phyloP scores from a whole-genome alignment of 2,113 vertebrate genomes.

The Psittacus erithacus region DNA sequence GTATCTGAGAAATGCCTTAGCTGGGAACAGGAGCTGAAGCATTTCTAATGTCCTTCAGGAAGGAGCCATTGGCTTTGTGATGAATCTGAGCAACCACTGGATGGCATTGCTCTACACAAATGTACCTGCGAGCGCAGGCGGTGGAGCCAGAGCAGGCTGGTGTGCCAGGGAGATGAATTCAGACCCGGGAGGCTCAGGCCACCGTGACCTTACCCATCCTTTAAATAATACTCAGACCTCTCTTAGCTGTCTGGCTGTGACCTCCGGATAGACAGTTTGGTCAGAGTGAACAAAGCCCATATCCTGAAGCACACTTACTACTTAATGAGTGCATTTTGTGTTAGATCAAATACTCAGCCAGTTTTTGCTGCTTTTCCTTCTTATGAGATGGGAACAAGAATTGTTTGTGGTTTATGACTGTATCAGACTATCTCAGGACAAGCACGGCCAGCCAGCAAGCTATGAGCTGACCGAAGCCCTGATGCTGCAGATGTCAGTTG shows the following conservation, averaged over 20 bases:
- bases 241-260: background rate
- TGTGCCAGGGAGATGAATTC: slow-evolving; percentile 19
- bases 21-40: background rate
- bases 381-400: background rate
- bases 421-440: background rate
- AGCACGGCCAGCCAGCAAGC: rapidly evolving
- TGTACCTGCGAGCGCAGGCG: background rate
- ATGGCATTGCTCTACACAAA: slow-evolving; percentile 30
- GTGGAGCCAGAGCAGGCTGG: background rate
- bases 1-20: background rate
- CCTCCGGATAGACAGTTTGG: background rate
- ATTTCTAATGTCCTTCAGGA: background rate
- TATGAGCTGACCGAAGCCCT: background rate
- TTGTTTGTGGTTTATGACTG: background rate
- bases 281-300: background rate
- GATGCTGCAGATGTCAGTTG: background rate
- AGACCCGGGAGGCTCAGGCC: slow-evolving; percentile 2
- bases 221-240: slow-evolving; percentile 16
- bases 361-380: background rate
- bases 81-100: slow-evolving; percentile 44
- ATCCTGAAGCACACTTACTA: background rate
- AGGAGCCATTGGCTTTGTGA: slow-evolving; percentile 5
- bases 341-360: slow-evolving; percentile 4
- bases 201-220: slow-evolving; percentile 7
- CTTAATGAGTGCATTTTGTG: background rate